Percentiles rank a stretch among this genome's conserved stretches.
Evolutionary conservation across 1,140 invertebrate species (phyloP).

Genomic region (Musca vetustissima): DNA sequence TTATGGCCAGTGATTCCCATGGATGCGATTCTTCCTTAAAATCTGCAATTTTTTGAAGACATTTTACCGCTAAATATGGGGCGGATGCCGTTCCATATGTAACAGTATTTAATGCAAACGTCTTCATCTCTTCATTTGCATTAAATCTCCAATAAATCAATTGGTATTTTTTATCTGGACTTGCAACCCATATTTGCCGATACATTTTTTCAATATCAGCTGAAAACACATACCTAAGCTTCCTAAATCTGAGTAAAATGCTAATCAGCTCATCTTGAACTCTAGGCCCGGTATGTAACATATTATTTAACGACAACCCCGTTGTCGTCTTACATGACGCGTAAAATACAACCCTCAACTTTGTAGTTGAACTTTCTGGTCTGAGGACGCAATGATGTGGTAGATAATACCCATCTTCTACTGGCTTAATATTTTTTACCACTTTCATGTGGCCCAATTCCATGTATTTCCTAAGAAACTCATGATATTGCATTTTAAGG

Average conservation of each 20-base stretch:
- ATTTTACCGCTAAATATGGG: slow-evolving; percentile 32
- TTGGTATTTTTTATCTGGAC: background rate
- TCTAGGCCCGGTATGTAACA: background rate
- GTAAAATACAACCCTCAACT: slow-evolving; percentile 7
- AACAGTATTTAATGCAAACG: too few relatives aligned
- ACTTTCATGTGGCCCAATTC: slow-evolving; percentile 48
- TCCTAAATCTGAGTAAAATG: background rate
- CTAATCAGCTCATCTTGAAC: background rate
- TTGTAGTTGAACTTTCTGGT: slow-evolving; percentile 1
- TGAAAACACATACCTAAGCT: background rate
- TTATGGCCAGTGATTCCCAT: slow-evolving; percentile 26
- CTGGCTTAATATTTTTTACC: slow-evolving; percentile 34
- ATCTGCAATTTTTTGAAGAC: slow-evolving; percentile 40
- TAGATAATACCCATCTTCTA: slow-evolving; percentile 32
- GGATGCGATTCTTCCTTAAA: slow-evolving; percentile 36
- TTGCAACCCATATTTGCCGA: slow-evolving; percentile 7
- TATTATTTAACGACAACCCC: background rate
- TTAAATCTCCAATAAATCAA: background rate
- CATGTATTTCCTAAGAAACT: slow-evolving; percentile 46
- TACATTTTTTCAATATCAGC: background rate
- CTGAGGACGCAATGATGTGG: slow-evolving; percentile 44
- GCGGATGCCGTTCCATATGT: too few relatives aligned
- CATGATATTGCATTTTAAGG: slow-evolving; percentile 28
- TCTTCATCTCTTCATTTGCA: too few relatives aligned
- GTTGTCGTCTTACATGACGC: background rate